Base-by-base conservation (phyloP, 1,140 invertebrate genomes). In the Meloidogyne hapla region DNA sequence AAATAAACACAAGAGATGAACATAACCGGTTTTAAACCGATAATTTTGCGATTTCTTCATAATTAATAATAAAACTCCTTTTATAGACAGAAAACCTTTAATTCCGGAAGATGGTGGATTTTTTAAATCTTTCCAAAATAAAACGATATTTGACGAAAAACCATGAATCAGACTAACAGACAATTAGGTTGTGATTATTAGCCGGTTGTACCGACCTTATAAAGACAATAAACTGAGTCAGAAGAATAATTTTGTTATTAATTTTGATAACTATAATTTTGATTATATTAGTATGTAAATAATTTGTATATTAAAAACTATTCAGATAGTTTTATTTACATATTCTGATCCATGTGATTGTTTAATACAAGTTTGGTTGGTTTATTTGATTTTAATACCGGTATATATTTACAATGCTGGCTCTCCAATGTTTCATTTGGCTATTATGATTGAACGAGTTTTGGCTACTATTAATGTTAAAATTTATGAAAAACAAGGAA, bases 291-390 rank as follows among this genome's bases (percentile, higher is more conserved):
- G n/a, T n/a, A n/a, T n/a, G n/a, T n/a, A 40, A 5, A 70, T 18
- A n/a, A 6, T 56, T 15, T 40, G n/a, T n/a, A n/a, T n/a, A n/a
- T n/a, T n/a, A n/a, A n/a, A n/a, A 25, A 45, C 28, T 13, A 15
- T 40, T 40, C 15, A 48, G 67, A 38, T 56, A 62, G 42, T 42
- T 26, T 15, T 56, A 72, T 72, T 62, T 12, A 61, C 70, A 8
- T 62, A 62, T 28, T 10, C 3, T 0, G 13, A 56, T 21, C 25
- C 56, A 1, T 73, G 70, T 40, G 70, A 73, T 64, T 73, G 70
- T 73, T 33, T 73, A 64, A 26, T 23, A 28, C 70, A 61, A 38
- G 70, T 73, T 33, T 73, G 70, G 70, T 62, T 73, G 38, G 70
- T 73, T 28, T 73, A 73, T 64, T 28, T 33, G 15, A 38, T 73